Base-by-base conservation (phyloP, 1,140 invertebrate species). In the Drosophila serrata region DNA sequence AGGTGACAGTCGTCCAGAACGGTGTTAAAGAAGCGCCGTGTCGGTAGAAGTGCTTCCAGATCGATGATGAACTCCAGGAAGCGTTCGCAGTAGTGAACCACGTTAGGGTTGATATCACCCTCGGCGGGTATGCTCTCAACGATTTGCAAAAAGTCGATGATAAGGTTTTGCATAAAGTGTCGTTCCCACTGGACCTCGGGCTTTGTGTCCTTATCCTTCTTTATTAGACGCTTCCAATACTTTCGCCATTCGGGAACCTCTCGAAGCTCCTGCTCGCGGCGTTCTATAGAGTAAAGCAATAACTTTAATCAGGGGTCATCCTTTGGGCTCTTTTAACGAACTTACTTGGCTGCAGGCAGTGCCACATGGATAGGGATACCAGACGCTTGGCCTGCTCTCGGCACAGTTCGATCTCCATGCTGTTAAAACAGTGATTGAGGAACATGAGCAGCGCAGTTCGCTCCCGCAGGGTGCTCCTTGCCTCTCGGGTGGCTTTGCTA, bases 41-140 rank as follows among this genome's bases (percentile, higher is more conserved):
- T 99, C 1, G 98, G 98, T 72, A 99, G 93, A 57, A 99, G 94
- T 22, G 98, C 98, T 92, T 99, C 98, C 55, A 99, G 94, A 92
- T 99, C 99, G 73, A 99, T 99, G 92, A 99, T 95, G 35, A 99
- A 93, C 93, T 99, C 98, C 35, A 99, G 92, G 93, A 99, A 99
- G 64, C 98, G 95, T 94, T 99, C 99, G 93, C 97, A 99, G 93
- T 99, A 99, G 93, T 93, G 93, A 35, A 95, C 93, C 62, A 94
- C 94, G 82, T 95, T 93, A 9, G 87, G 55, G 58, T 94, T 92
- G 4, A 95, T 77, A 24, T 94, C 94, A 91, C 95, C 96, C 84
- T 95, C 94, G 45, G 94, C 91, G 0, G 95, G 94, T 82, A 99
- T 96, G 11, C 94, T 94, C 90, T 97, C 96, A 39, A 99, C 93